Percentiles rank a stretch among this genome's conserved stretches.
phyloP scores from a whole-genome alignment of 2,888 invertebrate genomes.

The Sinohyriopsis cumingii region DNA sequence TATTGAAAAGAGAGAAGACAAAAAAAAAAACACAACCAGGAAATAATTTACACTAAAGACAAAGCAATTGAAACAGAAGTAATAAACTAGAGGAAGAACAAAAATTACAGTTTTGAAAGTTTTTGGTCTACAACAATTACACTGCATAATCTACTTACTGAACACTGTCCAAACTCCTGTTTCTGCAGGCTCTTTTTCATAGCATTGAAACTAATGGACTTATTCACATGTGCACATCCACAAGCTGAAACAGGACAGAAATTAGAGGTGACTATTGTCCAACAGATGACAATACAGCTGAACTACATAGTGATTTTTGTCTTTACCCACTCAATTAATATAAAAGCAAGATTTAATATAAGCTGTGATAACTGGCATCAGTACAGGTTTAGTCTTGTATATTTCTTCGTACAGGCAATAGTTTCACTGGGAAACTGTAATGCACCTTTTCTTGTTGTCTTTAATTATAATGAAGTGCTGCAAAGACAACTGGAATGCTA shows the following conservation, averaged over 20 bases:
- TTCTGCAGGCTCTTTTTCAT: conserved; percentile 62
- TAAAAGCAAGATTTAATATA: too few species aligned
- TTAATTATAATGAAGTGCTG: too few species aligned
- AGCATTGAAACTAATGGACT: conserved; percentile 61
- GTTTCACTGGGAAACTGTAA: too few species aligned
- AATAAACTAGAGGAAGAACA: not conserved
- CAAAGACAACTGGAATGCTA: too few species aligned
- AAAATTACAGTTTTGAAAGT: not conserved
- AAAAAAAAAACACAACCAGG: too few species aligned
- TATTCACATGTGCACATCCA: conserved; percentile 64
- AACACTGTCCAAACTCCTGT: conserved; percentile 59
- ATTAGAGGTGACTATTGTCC: not conserved
- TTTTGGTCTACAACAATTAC: not conserved
- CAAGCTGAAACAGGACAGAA: conserved; percentile 23
- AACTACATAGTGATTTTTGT: not conserved
- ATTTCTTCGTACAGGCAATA: too few species aligned
- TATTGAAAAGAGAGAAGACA: too few species aligned
- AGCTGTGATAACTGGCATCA: too few species aligned
- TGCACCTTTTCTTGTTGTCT: too few species aligned
- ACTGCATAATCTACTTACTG: conserved; percentile 47
- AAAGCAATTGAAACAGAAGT: not conserved
- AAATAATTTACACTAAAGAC: not conserved
- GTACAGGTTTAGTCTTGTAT: too few species aligned
- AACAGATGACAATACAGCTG: not conserved
- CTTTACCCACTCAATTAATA: too few species aligned